Conservation (phyloP, 2,888 invertebrate genomes). For the Carpatolechia fugitivella region DNA sequence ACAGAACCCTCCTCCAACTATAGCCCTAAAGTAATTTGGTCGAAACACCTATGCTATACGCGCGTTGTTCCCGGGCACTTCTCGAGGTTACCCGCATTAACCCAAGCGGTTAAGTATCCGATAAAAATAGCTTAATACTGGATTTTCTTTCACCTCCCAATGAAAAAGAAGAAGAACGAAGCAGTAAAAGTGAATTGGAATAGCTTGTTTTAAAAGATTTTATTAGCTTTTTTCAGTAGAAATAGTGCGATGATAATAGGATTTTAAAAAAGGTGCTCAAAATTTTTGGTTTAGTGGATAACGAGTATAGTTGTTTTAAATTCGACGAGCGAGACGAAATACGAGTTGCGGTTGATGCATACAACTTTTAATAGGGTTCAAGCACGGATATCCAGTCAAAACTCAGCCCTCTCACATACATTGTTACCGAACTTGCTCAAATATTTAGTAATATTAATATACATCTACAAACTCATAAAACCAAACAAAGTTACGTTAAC, state of each 20-base stretch:
- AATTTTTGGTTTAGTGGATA: background rate
- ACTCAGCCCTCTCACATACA: conserved; percentile 34
- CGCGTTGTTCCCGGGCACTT: background rate
- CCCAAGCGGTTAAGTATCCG: background rate
- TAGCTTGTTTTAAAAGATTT: too few relatives aligned
- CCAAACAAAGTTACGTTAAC: background rate
- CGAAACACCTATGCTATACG: conserved; percentile 25
- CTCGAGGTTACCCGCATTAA: background rate
- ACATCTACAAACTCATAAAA: background rate
- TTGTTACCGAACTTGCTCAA: conserved; percentile 27
- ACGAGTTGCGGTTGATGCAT: conserved; percentile 18
- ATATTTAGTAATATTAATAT: conserved; percentile 17
- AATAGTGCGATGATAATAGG: too few relatives aligned
- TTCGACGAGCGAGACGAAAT: too few relatives aligned
- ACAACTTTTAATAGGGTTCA: conserved; percentile 56
- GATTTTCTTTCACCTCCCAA: background rate
- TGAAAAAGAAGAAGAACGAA: too few relatives aligned
- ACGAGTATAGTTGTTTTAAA: conserved; percentile 19
- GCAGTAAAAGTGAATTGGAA: too few relatives aligned
- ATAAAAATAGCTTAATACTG: background rate
- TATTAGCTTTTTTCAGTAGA: too few relatives aligned
- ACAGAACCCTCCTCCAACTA: conserved; percentile 40
- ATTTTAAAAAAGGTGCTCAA: background rate
- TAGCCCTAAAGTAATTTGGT: conserved; percentile 46
- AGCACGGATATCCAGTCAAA: conserved; percentile 34